These are phyloP conservation scores for Aplochiton taeniatus DNA, from an alignment of 2,797 vertebrate genomes.

Conservation along the genomic window DNA sequence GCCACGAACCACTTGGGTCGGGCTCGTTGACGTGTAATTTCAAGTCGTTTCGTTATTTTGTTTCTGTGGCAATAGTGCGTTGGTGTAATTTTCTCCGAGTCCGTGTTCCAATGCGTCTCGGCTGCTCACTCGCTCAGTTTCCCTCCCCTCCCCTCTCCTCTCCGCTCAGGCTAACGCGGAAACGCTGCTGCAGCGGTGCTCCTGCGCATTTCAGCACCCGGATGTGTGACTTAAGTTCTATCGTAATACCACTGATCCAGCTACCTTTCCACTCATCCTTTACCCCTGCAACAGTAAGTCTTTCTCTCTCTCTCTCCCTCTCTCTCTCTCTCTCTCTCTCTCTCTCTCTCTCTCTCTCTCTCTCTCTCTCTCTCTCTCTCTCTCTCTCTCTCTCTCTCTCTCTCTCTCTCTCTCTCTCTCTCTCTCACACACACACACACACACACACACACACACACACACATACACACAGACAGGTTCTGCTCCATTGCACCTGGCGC, in stretches of 20 bases:
- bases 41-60: constrained; percentile 20
- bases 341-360: constrained; percentile 13
- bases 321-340: constrained; percentile 3
- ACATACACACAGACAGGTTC: constrained; percentile 43
- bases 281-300: background rate
- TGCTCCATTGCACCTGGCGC: constrained; percentile 72
- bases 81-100: constrained; percentile 59
- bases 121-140: constrained; percentile 42
- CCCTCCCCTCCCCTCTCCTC: constrained; percentile 57
- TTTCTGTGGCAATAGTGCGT: constrained; percentile 42
- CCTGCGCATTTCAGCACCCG: constrained; percentile 68
- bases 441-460: constrained; percentile 7
- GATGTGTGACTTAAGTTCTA: constrained; percentile 69
- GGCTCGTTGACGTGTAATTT: constrained; percentile 28
- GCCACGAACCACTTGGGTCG: constrained; percentile 50
- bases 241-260: constrained; percentile 43
- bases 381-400: constrained; percentile 37
- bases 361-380: constrained; percentile 15
- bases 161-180: constrained; percentile 71
- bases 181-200: constrained; percentile 67
- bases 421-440: constrained; percentile 9
- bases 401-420: constrained; percentile 12
- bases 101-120: constrained; percentile 72
- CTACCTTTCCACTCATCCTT: constrained; percentile 40
- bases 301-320: constrained; percentile 2